Base-by-base conservation (phyloP, 2,888 invertebrate genomes). In the Ornithoptera priamus region DNA sequence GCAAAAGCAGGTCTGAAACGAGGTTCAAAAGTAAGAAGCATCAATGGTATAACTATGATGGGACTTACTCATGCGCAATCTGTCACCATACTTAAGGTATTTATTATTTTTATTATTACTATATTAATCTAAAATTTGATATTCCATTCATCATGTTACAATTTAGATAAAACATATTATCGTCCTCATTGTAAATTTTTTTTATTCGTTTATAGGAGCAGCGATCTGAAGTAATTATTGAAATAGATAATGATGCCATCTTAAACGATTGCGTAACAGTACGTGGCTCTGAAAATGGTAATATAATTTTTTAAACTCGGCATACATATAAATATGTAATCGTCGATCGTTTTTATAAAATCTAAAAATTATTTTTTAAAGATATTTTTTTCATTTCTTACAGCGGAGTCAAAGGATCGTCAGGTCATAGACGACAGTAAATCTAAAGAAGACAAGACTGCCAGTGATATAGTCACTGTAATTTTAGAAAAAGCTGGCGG, bases 51-150 rank as follows among this genome's bases (percentile, higher is more conserved):
- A 83, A 94, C 94, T 79, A 96, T 98, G 93, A 93, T 95, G 75
- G 97, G 96, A 64, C 92, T 98, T 71, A 97, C 97, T 56, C 98
- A 98, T 85, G 94, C 96, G 58, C 96, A 98, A 85, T 97, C 98
- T 76, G 95, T 97, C 77, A 94, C 96, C 77, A 95, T 97, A 78
- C 94, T 98, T 62, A 98, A 98, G 94, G 97, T 97, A 72, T 20
- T 20, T 58, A 22, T 15, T 24, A 59, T 12, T 46, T 46, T 3
- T 46, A 15, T 12, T 12, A 12, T 46, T 46, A 30, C 30, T 42
- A 46, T 57, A 22, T 10, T 58, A 1, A 22, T n/a, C n/a, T 15
- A 46, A 12, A 46, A 46, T 46, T 46, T n/a, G 8, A 6, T 56
- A n/a, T 20, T 8, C 30, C 3, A 30, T 3, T 30, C 5, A 30